Evolutionary conservation across 2,797 vertebrate genomes (phyloP), one percentile per base, ranked within the genome.

Genomic region (Siniperca scherzeri): DNA sequence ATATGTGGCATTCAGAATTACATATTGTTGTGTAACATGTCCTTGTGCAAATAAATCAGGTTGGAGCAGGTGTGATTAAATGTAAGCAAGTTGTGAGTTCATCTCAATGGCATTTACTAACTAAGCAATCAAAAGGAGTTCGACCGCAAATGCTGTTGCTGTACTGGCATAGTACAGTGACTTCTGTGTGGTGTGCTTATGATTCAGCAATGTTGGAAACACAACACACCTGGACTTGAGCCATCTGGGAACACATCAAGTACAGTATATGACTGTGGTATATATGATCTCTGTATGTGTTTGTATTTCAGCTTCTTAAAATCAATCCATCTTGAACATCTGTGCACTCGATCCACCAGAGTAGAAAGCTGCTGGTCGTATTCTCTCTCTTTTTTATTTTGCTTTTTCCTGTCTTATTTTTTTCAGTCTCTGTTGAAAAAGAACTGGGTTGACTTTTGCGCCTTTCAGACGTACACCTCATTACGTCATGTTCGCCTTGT

Each of bases 1-100:
- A 80, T 57, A 56, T 25, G 55, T 76, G 82, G 17, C 72, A 53
- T 76, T 69, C 3, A 44, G 21, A 62, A n/a, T 25, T 27, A n/a
- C 2, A 25, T 42, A 22, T 22, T 30, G 1, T 33, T 56, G 21
- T 59, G 13, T 25, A 36, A 36, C 21, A 48, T 3, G 7, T 55
- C 5, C 2, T 19, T 12, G 3, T 71, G 52, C 17, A 69, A 38
- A 72, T 67, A 17, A 64, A 72, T 57, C 19, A 16, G 11, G 7
- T 60, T 13, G 50, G 6, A 68, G 25, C 3, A 30, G 8, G 50
- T 60, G 50, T 74, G 25, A 81, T 61, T 70, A 33, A 85, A 74
- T 65, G 19, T 25, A 19, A 48, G 12, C 42, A 69, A 19, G 3
- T 7, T 16, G 30, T 53, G 17, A 60, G 17, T 44, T 33, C 3